phyloP scores from a whole-genome alignment of 2,113 vertebrate species.

The Cyprinus carpio region DNA sequence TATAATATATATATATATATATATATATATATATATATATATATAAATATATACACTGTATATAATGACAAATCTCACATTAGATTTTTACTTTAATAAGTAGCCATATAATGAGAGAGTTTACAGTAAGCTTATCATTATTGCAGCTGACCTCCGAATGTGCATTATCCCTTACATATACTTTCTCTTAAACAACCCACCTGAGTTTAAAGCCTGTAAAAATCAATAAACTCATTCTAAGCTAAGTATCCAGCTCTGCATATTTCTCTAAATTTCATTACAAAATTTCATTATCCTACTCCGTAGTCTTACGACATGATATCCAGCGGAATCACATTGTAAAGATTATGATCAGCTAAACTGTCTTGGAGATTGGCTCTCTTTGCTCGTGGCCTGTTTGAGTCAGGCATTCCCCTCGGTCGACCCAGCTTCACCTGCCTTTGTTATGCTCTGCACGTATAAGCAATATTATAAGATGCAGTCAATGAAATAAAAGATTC shows the following conservation, averaged over 20 bases:
- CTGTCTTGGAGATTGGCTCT: constrained; percentile 8
- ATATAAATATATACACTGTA: no score
- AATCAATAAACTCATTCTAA: constrained; percentile 27
- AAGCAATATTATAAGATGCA: constrained; percentile 50
- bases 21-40: no score
- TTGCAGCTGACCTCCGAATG: background rate
- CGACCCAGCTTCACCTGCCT: constrained; percentile 34
- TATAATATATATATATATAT: no score
- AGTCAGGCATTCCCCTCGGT: background rate
- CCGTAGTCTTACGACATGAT: constrained; percentile 10
- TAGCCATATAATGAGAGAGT: background rate
- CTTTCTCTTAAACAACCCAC: constrained; percentile 3
- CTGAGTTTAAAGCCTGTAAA: background rate
- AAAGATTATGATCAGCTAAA: constrained; percentile 37
- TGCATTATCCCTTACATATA: background rate
- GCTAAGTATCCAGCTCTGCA: constrained; percentile 30
- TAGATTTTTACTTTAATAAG: background rate
- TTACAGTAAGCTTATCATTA: background rate
- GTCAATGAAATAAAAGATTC: constrained; percentile 68
- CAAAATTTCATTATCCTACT: constrained; percentile 38
- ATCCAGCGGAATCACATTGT: constrained; percentile 35
- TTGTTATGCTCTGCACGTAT: constrained; percentile 37
- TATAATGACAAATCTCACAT: background rate
- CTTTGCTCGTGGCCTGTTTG: constrained; percentile 30
- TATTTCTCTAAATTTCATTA: constrained; percentile 38